Percentiles rank a stretch among this genome's conserved stretches.
Evolutionary conservation across 2,797 vertebrate genomes (phyloP).

Genomic region (Champsocephalus esox): DNA sequence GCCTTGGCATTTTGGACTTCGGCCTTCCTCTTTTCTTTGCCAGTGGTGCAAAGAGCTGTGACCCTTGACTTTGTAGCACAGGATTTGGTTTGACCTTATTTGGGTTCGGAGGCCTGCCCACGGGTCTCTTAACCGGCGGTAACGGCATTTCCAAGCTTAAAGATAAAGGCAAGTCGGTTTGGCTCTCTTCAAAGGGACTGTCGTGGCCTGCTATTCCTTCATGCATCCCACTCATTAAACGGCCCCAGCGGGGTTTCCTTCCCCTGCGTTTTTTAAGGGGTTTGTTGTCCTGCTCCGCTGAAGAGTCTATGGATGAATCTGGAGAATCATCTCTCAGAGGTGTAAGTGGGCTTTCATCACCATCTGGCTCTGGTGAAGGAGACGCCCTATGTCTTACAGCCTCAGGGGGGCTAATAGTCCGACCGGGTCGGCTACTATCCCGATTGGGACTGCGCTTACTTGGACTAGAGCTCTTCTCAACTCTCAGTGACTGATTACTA

Average conservation of each 20-base stretch:
- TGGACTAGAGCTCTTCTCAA: slow-evolving; percentile 84
- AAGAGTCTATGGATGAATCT: slow-evolving; percentile 81
- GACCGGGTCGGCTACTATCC: slow-evolving; percentile 63
- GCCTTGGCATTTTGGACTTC: slow-evolving; percentile 95
- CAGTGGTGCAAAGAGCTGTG: slow-evolving; percentile 79
- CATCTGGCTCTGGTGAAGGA: slow-evolving; percentile 74
- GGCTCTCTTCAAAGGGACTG: slow-evolving; percentile 70
- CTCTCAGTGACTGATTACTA: slow-evolving; percentile 64
- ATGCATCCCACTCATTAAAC: slow-evolving; percentile 84
- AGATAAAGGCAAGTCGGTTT: slow-evolving; percentile 73
- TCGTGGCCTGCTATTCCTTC: slow-evolving; percentile 72
- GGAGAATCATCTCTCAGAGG: slow-evolving; percentile 81
- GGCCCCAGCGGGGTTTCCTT: slow-evolving; percentile 93
- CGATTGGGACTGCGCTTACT: slow-evolving; percentile 82
- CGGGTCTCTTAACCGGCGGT: slow-evolving; percentile 80
- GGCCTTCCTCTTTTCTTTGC: slow-evolving; percentile 91
- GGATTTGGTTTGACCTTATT: slow-evolving; percentile 84
- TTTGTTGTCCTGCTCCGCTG: slow-evolving; percentile 88
- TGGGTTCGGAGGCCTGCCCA: slow-evolving; percentile 85
- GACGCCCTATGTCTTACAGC: slow-evolving; percentile 72
- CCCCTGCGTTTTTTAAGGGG: slow-evolving; percentile 96
- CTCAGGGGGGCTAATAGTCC: slow-evolving; percentile 74
- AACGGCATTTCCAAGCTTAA: slow-evolving; percentile 65
- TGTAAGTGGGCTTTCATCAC: slow-evolving; percentile 69
- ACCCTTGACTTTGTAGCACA: slow-evolving; percentile 74